Evolutionary conservation across 2,888 invertebrate genomes (phyloP), one percentile per base, ranked within the genome.

Genomic region (Actias luna): DNA sequence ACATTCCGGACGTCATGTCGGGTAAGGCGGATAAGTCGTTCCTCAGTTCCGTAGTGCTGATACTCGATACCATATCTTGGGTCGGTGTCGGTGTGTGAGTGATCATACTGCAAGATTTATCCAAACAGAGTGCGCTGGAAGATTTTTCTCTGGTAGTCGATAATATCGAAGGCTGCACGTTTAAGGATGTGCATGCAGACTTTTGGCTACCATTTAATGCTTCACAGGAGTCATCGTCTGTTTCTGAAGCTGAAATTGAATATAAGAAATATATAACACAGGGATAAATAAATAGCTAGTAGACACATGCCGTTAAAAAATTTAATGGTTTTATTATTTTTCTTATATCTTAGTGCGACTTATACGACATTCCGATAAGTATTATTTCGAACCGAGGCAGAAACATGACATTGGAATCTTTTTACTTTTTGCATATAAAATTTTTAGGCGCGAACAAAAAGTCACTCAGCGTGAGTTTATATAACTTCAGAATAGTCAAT

Each of bases 51-150:
- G 93, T 92, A 0, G 91, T 93, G 68, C 92, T 93, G 31, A 93
- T 87, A 63, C 93, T 93, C 1, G 93, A 93, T 29, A 93, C 93
- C 93, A 93, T 93, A 76, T 93, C 93, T 66, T 93, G 93, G 0
- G 93, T 93, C 4, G 93, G 92, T 0, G 93, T 93, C 1, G 93
- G 93, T 0, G 93, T 93, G 73, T 93, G 92, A 29, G 93, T 93
- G 75, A 90, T 83, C 68, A 90, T 72, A 65, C 90, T 87, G 67
- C 85, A 88, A 2, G 93, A 93, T 65, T 93, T 93, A 78, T 93
- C 93, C 46, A 93, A 85, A 68, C 91, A 92, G 8, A 93, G 77
- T 0, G 92, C 92, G 67, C 92, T 92, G 29, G 93, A 92, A 2
- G 92, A 92, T 59, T 92, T 91, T 58, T 93, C 92, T 59, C 89